These are phyloP conservation scores for Tenthredo amoena DNA, from an alignment of 2,888 invertebrate genomes.

Conservation along the genomic window DNA sequence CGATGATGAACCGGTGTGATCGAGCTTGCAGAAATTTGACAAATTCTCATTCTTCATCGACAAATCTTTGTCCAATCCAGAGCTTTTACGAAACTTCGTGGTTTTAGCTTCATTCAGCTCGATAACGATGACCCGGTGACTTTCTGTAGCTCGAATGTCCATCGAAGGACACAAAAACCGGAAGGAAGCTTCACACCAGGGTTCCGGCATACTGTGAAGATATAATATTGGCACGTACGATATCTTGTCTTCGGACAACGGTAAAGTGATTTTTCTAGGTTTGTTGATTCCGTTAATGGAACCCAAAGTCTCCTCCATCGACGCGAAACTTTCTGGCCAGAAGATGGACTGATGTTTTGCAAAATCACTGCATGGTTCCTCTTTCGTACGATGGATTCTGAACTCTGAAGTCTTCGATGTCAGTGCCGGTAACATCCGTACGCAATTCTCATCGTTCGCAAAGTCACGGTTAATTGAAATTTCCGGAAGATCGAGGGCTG, in stretches of 20 bases:
- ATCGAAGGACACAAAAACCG: neutral
- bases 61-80: neutral
- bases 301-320: neutral
- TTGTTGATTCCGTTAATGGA: neutral
- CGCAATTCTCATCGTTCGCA: neutral
- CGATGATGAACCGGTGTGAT: neutral
- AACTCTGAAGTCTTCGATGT: neutral
- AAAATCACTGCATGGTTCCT: neutral
- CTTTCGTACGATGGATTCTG: neutral
- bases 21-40: neutral
- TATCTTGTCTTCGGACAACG: neutral
- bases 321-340: neutral
- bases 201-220: constrained; percentile 57
- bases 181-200: constrained; percentile 30
- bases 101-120: constrained; percentile 1
- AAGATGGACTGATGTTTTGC: neutral
- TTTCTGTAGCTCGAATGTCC: neutral
- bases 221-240: constrained; percentile 16
- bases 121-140: neutral
- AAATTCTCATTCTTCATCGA: neutral
- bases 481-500: constrained; percentile 60
- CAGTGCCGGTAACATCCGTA: neutral
- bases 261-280: neutral
- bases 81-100: neutral
- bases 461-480: neutral